These are phyloP conservation scores for Tupiocoris notatus DNA, from an alignment of 2,888 invertebrate species.

Conservation along the genomic window DNA sequence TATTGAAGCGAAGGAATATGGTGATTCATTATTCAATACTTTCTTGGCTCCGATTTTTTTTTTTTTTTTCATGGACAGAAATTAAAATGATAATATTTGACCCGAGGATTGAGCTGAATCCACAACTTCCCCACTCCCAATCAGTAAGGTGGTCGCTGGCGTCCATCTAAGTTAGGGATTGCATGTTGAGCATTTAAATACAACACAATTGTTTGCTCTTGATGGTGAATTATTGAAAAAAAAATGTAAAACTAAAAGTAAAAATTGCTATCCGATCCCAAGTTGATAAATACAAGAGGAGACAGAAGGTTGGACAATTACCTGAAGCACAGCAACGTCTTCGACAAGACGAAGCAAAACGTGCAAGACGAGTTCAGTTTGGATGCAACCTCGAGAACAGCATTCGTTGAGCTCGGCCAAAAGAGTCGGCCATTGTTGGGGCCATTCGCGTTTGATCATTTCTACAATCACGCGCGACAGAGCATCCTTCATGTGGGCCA, in stretches of 20 bases:
- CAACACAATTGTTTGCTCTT: slow-evolving; percentile 25
- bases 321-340: slow-evolving; percentile 87
- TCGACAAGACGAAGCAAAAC: slow-evolving; percentile 88
- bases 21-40: no score
- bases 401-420: slow-evolving; percentile 71
- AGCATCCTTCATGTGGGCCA: slow-evolving; percentile 79
- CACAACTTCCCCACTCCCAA: no score
- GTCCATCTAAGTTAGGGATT: no score
- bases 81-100: no score
- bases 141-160: no score
- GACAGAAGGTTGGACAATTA: slow-evolving; percentile 52
- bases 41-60: no score
- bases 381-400: slow-evolving; percentile 70
- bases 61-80: no score
- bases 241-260: background rate
- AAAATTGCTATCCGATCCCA: no score
- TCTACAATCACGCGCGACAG: slow-evolving; percentile 89
- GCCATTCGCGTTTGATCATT: slow-evolving; percentile 96
- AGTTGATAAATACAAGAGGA: no score
- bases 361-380: slow-evolving; percentile 85
- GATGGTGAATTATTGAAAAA: slow-evolving; percentile 6
- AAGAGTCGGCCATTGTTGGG: slow-evolving; percentile 91
- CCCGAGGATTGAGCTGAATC: no score
- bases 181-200: no score
- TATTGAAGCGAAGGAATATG: no score